Base-by-base conservation (phyloP, 2,113 vertebrate genomes). In the Aegithalos caudatus region DNA sequence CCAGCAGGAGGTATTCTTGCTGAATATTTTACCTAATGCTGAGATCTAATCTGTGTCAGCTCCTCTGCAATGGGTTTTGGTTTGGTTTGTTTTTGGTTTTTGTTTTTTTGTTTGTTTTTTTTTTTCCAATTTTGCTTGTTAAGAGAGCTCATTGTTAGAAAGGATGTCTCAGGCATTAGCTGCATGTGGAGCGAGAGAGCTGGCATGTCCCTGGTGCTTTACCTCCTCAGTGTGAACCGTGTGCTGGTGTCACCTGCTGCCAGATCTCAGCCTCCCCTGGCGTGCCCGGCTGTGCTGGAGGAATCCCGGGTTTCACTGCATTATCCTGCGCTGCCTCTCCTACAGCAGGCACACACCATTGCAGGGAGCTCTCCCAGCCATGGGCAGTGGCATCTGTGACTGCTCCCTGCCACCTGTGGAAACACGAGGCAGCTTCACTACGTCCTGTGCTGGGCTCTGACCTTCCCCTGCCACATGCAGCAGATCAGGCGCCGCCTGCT, bases 281-380 rank as follows among this genome's bases (percentile, higher is more conserved):
- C 3, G 1, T 1, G 7, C 61, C 38, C 5, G 65, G 14, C 33
- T 50, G 29, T 4, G 6, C 56, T 1, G 7, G 62, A 57, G 44
- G 44, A 86, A 86, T 27, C 67, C 66, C 14, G 18, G 33, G 5
- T 54, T 60, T 67, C 62, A 2, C 47, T 37, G 61, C 51, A 8
- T 28, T 13, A n/a, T 71, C n/a, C 71, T 38, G 23, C 1, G 12
- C 56, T n/a, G 19, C 60, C 24, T 53, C 71, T 67, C 51, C 9
- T 1, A 0, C 4, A 5, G 56, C 51, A 35, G 71, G 50, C 76
- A 37, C 7, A 0, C 5, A 2, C 10, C 14, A 0, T 1, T 3
- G 53, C 64, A 19, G 35, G 50, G 69, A 90, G 40, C 19, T 42
- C 21, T 60, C 58, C 35, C 77, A 27, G 44, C 31, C 4, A 0